phyloP scores from a whole-genome alignment of 2,888 invertebrate genomes.

The Netelia melanura region DNA sequence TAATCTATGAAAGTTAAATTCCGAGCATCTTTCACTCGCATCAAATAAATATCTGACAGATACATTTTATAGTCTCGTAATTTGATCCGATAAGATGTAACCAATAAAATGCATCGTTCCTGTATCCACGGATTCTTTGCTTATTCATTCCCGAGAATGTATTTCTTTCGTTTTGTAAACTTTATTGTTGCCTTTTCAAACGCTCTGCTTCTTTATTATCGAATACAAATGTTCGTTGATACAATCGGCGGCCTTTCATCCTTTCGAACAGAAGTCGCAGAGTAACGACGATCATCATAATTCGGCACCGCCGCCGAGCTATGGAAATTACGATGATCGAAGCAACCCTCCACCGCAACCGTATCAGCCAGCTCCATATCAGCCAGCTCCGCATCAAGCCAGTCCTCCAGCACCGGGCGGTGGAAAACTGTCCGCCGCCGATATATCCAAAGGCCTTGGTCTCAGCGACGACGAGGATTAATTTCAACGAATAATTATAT shows the following conservation, averaged over 20 bases:
- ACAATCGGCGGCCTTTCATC: constrained; percentile 35
- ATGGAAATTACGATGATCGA: constrained; percentile 63
- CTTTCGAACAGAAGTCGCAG: constrained; percentile 72
- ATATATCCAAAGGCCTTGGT: constrained; percentile 83
- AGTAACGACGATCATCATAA: constrained; percentile 69
- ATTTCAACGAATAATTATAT: not conserved
- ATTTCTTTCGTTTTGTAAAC: not conserved
- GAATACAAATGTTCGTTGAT: not conserved
- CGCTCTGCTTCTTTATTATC: not conserved
- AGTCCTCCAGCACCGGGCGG: constrained; percentile 75
- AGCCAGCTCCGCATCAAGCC: constrained; percentile 69
- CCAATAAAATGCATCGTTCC: constrained; percentile 2
- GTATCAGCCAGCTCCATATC: constrained; percentile 66
- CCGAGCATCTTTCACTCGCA: no score
- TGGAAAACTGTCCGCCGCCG: constrained; percentile 80
- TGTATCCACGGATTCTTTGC: constrained; percentile 6
- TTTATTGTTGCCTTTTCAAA: not conserved
- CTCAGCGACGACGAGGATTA: constrained; percentile 76
- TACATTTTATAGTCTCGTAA: constrained; percentile 7
- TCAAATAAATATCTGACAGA: not conserved
- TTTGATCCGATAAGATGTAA: not conserved
- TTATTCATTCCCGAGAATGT: constrained; percentile 2
- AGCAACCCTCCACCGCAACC: constrained; percentile 65
- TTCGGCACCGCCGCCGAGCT: constrained; percentile 69
- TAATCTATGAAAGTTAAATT: not conserved